Conservation (phyloP, 2,797 vertebrate species). For the Oreochromis mossambicus region DNA sequence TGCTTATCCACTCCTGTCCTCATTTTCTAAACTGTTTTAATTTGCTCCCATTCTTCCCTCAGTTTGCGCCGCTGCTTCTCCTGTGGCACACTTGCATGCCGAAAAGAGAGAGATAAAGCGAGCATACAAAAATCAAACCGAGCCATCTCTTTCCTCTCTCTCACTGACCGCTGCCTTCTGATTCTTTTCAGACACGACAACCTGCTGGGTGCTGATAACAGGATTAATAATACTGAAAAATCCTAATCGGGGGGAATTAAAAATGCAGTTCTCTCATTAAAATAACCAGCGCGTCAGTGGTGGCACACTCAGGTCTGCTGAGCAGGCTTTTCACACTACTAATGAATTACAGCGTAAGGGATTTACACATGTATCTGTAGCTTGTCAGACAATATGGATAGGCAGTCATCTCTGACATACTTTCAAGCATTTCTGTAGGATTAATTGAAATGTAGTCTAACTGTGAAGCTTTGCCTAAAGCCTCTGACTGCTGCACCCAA, state of each 20-base stretch:
- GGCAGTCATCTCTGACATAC: conserved; percentile 19
- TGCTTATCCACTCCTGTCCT: conserved; percentile 39
- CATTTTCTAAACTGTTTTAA: conserved; percentile 58
- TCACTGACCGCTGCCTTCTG: conserved; percentile 82
- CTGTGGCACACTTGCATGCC: conserved; percentile 50
- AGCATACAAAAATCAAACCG: conserved; percentile 70
- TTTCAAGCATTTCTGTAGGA: conserved; percentile 24
- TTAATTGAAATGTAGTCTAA: conserved; percentile 50
- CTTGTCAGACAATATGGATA: conserved; percentile 42
- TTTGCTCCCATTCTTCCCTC: conserved; percentile 75
- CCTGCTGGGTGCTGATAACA: conserved; percentile 98
- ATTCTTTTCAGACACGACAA: conserved; percentile 77
- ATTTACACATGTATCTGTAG: conserved; percentile 35
- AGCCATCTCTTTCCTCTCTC: conserved; percentile 61
- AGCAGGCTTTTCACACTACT: conserved; percentile 77
- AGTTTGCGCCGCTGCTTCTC: conserved; percentile 70
- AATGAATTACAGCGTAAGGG: conserved; percentile 79
- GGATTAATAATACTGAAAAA: conserved; percentile 94
- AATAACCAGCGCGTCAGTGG: conserved; percentile 87
- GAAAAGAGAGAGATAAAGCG: conserved; percentile 16
- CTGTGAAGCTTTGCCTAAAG: background rate
- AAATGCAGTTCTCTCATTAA: conserved; percentile 91
- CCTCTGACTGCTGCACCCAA: background rate
- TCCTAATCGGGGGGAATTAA: conserved; percentile 95
- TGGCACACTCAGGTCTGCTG: conserved; percentile 77